Evolutionary conservation across 2,113 vertebrate species (phyloP).

Genomic region (Xiphophorus hellerii): DNA sequence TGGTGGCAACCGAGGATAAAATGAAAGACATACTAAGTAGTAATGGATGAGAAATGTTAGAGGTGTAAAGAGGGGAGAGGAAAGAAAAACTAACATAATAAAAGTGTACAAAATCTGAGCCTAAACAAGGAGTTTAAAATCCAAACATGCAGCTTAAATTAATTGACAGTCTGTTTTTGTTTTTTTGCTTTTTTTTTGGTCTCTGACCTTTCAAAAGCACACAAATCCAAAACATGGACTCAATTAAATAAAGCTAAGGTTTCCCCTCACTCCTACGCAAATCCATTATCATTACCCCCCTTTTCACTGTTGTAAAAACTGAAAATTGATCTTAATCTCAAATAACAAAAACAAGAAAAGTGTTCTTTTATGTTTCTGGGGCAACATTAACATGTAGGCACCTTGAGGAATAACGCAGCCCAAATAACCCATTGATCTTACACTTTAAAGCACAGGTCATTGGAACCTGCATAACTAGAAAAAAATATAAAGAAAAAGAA

Average conservation of each 20-base stretch:
- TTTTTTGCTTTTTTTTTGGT: constrained; percentile 15
- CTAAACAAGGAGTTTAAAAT: constrained; percentile 8
- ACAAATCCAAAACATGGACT: constrained; percentile 40
- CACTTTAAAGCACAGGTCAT: constrained; percentile 60
- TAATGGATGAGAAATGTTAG: constrained; percentile 11
- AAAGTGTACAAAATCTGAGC: neutral
- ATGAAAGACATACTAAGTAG: constrained; percentile 5
- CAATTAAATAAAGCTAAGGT: constrained; percentile 50
- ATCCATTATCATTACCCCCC: constrained; percentile 33
- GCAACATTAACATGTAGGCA: constrained; percentile 66
- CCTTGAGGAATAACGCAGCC: constrained; percentile 70
- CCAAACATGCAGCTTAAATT: constrained; percentile 18
- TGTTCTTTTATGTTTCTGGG: constrained; percentile 70
- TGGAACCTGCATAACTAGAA: constrained; percentile 44
- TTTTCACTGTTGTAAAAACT: constrained; percentile 28
- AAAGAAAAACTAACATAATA: neutral
- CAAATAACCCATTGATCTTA: constrained; percentile 67
- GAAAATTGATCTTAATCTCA: constrained; percentile 65
- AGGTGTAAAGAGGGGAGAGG: neutral
- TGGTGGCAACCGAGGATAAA: neutral
- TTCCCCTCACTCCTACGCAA: constrained; percentile 22
- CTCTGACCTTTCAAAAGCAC: constrained; percentile 28
- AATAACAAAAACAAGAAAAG: constrained; percentile 66
- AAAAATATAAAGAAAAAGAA: constrained; percentile 61
- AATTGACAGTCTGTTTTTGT: constrained; percentile 25